Percentiles rank a stretch among this genome's conserved stretches.
phyloP scores from a whole-genome alignment of 2,113 vertebrate genomes.

The Gymnobelideus leadbeateri region DNA sequence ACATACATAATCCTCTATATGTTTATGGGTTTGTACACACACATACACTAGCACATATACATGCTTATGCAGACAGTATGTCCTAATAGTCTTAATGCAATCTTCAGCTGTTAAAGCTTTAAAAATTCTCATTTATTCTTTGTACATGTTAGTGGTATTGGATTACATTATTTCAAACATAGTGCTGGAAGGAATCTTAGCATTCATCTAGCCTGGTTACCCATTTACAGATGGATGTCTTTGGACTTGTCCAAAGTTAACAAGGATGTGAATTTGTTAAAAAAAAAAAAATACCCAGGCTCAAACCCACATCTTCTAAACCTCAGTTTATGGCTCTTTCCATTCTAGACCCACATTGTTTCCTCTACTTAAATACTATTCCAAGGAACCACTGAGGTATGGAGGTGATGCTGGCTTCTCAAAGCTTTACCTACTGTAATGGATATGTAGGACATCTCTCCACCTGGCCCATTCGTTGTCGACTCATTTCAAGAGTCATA shows the following conservation, averaged over 20 bases:
- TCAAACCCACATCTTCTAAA: not conserved
- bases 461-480: not conserved
- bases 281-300: not conserved
- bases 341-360: not conserved
- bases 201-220: not conserved
- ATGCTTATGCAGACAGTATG: not conserved
- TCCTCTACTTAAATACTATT: not conserved
- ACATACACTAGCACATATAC: not conserved
- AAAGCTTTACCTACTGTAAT: not conserved
- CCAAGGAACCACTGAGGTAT: not conserved
- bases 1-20: not conserved
- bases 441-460: not conserved
- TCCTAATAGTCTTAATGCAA: not conserved
- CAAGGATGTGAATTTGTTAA: not conserved
- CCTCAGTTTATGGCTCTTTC: not conserved
- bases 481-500: not conserved
- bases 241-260: not conserved
- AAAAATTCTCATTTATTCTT: not conserved
- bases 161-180: not conserved
- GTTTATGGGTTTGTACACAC: not conserved
- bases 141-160: not conserved
- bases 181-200: not conserved
- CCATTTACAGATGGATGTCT: not conserved
- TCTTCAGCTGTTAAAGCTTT: not conserved
- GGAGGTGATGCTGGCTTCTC: not conserved